Conservation (phyloP, 2,113 vertebrate genomes). For the Otocyon megalotis region DNA sequence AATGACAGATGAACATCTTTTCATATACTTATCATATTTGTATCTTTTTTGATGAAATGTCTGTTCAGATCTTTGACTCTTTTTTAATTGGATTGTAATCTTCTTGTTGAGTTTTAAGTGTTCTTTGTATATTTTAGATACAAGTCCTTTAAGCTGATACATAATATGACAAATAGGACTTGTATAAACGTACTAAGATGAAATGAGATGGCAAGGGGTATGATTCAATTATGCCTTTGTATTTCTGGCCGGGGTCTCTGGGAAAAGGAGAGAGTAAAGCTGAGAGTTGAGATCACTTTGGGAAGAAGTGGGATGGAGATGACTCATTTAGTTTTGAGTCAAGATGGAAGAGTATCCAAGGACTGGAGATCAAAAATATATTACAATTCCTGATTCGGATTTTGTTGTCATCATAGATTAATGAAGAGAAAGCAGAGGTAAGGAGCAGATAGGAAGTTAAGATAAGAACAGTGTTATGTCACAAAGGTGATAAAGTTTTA, state of each 20-base stretch:
- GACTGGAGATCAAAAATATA: not conserved
- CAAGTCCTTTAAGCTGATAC: not conserved
- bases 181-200: no score
- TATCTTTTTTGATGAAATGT: not conserved
- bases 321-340: not conserved
- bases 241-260: not conserved
- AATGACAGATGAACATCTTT: not conserved
- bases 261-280: not conserved
- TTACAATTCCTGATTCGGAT: not conserved
- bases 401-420: not conserved
- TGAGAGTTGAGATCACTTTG: not conserved
- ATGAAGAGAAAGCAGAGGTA: not conserved
- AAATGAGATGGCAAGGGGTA: not conserved
- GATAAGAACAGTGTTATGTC: accelerated
- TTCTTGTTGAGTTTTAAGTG: not conserved
- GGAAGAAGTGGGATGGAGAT: not conserved
- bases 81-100: not conserved
- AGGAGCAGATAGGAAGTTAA: not conserved
- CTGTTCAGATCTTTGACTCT: not conserved
- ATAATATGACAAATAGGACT: not conserved
- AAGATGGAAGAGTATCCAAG: not conserved
- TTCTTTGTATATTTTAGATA: not conserved
- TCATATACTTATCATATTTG: not conserved
- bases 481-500: no score
- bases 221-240: not conserved